phyloP scores from a whole-genome alignment of 2,113 vertebrate species.

The Macquaria australasica region DNA sequence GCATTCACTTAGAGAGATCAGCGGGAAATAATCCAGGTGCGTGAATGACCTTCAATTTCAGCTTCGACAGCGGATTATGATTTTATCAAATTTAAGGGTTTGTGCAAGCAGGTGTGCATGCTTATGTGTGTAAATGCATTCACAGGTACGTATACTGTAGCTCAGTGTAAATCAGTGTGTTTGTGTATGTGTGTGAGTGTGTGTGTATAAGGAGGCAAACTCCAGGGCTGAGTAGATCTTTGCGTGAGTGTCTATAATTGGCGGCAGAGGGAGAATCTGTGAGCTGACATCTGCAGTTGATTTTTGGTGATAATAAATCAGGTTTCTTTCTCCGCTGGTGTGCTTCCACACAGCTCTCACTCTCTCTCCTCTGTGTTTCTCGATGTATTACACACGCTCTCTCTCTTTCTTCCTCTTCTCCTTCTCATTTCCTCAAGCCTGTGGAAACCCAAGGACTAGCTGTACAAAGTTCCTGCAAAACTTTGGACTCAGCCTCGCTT shows the following conservation, averaged over 20 bases:
- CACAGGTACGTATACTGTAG: slow-evolving; percentile 14
- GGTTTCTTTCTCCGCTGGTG: slow-evolving; percentile 84
- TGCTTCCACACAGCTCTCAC: slow-evolving; percentile 78
- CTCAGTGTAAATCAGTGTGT: background rate
- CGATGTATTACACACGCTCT: slow-evolving; percentile 49
- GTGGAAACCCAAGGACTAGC: slow-evolving; percentile 74
- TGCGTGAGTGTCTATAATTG: slow-evolving; percentile 91
- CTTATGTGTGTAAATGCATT: slow-evolving; percentile 28
- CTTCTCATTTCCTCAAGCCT: slow-evolving; percentile 73
- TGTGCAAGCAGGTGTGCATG: background rate
- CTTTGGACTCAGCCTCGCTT: slow-evolving; percentile 67
- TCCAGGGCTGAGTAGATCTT: slow-evolving; percentile 75
- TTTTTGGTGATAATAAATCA: slow-evolving; percentile 93
- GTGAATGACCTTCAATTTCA: slow-evolving; percentile 26
- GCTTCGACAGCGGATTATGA: background rate
- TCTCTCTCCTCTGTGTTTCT: slow-evolving; percentile 58
- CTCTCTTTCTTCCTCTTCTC: slow-evolving; percentile 49
- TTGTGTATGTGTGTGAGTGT: slow-evolving; percentile 22
- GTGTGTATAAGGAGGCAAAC: slow-evolving; percentile 42
- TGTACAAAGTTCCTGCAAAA: slow-evolving; percentile 69
- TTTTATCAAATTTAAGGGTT: slow-evolving; percentile 25
- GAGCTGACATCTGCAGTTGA: slow-evolving; percentile 90
- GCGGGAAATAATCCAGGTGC: slow-evolving; percentile 38
- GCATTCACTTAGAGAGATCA: slow-evolving; percentile 8
- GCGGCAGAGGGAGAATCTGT: slow-evolving; percentile 85